These are phyloP conservation scores for Pissodes strobi DNA, from an alignment of 1,140 invertebrate genomes.

Conservation along the genomic window DNA sequence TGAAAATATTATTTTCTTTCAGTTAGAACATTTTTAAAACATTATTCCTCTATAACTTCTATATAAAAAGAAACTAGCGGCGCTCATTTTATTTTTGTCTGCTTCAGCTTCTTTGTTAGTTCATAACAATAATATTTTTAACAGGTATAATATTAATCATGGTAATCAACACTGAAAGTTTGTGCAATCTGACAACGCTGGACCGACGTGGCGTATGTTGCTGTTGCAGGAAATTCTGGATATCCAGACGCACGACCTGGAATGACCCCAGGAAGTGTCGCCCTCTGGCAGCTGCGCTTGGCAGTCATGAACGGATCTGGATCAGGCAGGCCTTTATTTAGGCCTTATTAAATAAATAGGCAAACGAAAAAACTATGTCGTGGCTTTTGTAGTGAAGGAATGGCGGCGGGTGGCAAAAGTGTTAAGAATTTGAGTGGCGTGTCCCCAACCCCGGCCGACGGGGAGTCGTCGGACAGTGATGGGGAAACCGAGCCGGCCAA, in stretches of 20 bases:
- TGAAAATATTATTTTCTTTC: too few relatives aligned
- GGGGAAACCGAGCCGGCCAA: slow-evolving; percentile 68
- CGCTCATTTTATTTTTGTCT: too few relatives aligned
- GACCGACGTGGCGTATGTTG: not conserved
- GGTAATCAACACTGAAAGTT: too few relatives aligned
- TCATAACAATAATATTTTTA: too few relatives aligned
- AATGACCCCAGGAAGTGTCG: slow-evolving; percentile 23
- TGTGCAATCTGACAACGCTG: not conserved
- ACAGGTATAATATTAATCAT: too few relatives aligned
- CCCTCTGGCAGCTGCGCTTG: slow-evolving; percentile 8
- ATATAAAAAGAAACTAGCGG: too few relatives aligned
- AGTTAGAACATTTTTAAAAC: too few relatives aligned
- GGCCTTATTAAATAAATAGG: slow-evolving; percentile 36
- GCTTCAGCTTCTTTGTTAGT: too few relatives aligned
- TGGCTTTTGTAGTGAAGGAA: slow-evolving; percentile 29
- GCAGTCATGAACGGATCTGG: slow-evolving; percentile 16
- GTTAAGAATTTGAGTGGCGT: slow-evolving; percentile 46
- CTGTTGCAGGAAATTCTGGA: not conserved
- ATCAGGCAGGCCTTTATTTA: slow-evolving; percentile 21
- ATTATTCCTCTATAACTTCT: too few relatives aligned
- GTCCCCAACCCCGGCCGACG: slow-evolving; percentile 49
- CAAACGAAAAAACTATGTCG: slow-evolving; percentile 36
- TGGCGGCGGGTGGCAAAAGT: slow-evolving; percentile 45
- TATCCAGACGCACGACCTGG: slow-evolving; percentile 12
- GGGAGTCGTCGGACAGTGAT: slow-evolving; percentile 69